Conservation (phyloP, 2,113 vertebrate genomes). For the Solea senegalensis region DNA sequence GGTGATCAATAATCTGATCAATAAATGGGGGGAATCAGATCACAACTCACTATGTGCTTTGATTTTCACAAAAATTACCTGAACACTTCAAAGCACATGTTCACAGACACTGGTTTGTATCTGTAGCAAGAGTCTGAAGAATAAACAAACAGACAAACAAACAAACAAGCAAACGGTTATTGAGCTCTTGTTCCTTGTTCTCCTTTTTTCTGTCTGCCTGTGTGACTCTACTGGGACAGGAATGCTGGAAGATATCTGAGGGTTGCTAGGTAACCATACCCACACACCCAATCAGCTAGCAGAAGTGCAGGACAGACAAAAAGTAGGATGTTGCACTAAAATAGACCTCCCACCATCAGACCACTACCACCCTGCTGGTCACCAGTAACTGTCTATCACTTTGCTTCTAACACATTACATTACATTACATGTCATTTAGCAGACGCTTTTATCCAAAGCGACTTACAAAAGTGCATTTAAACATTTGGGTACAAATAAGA, state of each 20-base stretch:
- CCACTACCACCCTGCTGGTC: slow-evolving; percentile 16
- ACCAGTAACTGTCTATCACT: neutral
- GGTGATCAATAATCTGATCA: neutral
- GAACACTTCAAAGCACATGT: neutral
- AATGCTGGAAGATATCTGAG: slow-evolving; percentile 55
- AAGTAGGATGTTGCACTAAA: slow-evolving; percentile 23
- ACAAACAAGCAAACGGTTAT: too few relatives aligned
- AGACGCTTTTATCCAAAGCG: too few relatives aligned
- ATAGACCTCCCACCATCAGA: slow-evolving; percentile 49
- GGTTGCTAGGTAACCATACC: slow-evolving; percentile 65
- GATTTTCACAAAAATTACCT: neutral
- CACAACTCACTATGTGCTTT: neutral
- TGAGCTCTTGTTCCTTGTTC: too few relatives aligned
- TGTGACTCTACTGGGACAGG: slow-evolving; percentile 9
- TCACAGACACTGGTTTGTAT: neutral
- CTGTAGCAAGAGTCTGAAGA: too few relatives aligned
- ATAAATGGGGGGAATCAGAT: neutral
- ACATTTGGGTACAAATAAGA: too few relatives aligned
- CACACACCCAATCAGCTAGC: slow-evolving; percentile 52
- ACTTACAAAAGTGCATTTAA: too few relatives aligned
- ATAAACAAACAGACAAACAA: too few relatives aligned
- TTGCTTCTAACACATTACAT: neutral
- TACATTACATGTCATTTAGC: too few relatives aligned
- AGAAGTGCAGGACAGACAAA: slow-evolving; percentile 39
- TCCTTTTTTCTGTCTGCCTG: neutral